These are phyloP conservation scores for Neosilurus mollespiculum DNA, from an alignment of 2,797 vertebrate genomes.

Conservation along the genomic window DNA sequence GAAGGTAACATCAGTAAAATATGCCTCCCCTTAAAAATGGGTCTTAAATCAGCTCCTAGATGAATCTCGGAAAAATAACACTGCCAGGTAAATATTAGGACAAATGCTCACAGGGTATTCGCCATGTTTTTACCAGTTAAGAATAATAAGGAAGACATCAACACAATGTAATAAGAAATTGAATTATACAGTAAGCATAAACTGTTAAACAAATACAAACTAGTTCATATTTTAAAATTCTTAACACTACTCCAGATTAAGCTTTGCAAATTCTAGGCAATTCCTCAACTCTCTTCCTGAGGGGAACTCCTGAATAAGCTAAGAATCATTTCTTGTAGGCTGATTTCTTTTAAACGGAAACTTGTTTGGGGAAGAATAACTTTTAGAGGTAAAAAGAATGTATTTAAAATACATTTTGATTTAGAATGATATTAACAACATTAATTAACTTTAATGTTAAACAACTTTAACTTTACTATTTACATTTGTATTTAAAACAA, in stretches of 20 bases:
- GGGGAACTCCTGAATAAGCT: neutral
- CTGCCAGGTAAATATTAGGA: neutral
- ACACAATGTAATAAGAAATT: neutral
- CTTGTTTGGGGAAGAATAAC: neutral
- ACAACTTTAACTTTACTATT: neutral
- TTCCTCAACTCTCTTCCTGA: neutral
- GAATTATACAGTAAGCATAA: neutral
- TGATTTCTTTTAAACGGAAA: neutral
- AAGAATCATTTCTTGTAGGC: neutral
- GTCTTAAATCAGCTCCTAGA: slow-evolving; percentile 13
- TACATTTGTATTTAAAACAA: neutral
- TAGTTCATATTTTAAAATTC: neutral
- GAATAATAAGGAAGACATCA: neutral
- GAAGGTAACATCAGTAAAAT: slow-evolving; percentile 38
- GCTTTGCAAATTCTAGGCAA: neutral
- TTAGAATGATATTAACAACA: neutral
- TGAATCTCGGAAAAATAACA: neutral
- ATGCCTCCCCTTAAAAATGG: slow-evolving; percentile 29
- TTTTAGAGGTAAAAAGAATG: neutral
- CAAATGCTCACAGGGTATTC: neutral
- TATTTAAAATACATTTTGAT: neutral
- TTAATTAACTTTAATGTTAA: too few species aligned
- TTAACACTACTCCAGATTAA: neutral
- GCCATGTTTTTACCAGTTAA: neutral
- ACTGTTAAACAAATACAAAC: slow-evolving; percentile 1